Base-by-base conservation (phyloP, 2,888 invertebrate species). In the Dastarcus helophoroides region DNA sequence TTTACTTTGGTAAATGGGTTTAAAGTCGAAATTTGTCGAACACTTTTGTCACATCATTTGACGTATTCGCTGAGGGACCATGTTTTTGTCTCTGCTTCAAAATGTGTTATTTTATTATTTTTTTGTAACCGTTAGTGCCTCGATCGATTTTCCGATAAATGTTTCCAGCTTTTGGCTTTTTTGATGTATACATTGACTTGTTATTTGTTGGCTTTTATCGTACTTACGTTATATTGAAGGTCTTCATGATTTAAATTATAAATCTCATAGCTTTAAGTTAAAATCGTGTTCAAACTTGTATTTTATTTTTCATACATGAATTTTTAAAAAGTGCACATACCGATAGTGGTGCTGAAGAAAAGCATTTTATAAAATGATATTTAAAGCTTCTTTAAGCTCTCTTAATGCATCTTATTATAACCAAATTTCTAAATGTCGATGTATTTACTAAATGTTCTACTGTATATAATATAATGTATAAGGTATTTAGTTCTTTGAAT, bases 91-190 rank as follows among this genome's bases (percentile, higher is more conserved):
- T n/a, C n/a, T 32, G 33, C 33, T 38, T 40, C 26, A 26, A 32
- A 4, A 21, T 30, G 22, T 28, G 22, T 39, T 24, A 13, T 37
- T 41, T 27, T 37, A 19, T 27, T 36, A 37, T 37, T 32, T 34
- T 29, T 4, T 27, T 35, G 38, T 35, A 40, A 40, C 46, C 47
- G 35, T 45, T 44, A 46, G 47, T 47, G 47, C 47, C 47, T 47
- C 31, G 34, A 38, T 30, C 31, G 32, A 29, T 33, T 37, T 32
- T 37, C 35, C 37, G 38, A 33, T 38, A 38, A 39, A 29, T 36
- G 22, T 35, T 38, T 31, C 35, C 10, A 29, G 33, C 39, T 40
- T 38, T 40, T 43, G 42, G 42, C 39, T 40, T 40, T 40, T 25
- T 25, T 19, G 6, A n/a, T 33, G 10, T 37, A 38, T 38, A 11